A percentile compares a stretch with the other conserved stretches of the same genome.
These are phyloP conservation scores for Artibeus jamaicensis DNA, from an alignment of 2,797 vertebrate genomes.

Conservation along the genomic window DNA sequence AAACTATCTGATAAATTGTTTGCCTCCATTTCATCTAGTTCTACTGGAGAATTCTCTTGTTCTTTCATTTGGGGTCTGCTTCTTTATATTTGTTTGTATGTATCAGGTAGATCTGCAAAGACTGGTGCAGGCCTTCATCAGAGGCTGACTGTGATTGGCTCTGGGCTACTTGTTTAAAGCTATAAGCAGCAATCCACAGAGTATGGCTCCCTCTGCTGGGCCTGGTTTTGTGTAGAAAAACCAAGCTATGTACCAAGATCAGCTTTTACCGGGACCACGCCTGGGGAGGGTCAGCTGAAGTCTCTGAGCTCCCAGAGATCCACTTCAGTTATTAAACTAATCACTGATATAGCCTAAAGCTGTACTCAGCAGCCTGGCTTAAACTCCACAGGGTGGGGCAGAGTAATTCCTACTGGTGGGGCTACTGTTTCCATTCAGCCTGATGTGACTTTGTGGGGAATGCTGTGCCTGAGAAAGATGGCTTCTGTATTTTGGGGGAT, in stretches of 20 bases:
- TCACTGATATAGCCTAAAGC: neutral
- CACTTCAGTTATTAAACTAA: neutral
- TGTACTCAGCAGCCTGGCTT: neutral
- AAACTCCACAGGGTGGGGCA: neutral
- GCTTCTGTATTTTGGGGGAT: neutral
- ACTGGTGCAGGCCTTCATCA: neutral
- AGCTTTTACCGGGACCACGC: neutral
- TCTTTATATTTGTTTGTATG: neutral
- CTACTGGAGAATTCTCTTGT: neutral
- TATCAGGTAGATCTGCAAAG: neutral
- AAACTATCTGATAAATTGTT: neutral
- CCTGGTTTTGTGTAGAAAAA: neutral
- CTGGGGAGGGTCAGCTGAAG: neutral
- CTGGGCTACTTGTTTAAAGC: neutral
- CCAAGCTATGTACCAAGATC: neutral
- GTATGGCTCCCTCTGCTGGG: neutral
- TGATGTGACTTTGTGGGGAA: neutral
- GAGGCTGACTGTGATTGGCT: neutral
- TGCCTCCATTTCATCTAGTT: neutral
- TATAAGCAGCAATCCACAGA: neutral
- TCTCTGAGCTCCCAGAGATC: neutral
- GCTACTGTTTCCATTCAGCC: neutral
- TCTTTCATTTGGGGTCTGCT: neutral
- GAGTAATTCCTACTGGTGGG: neutral
- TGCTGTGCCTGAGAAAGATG: neutral